Evolutionary conservation across 2,888 invertebrate species (phyloP).

Genomic region (Dinocampus coccinellae): DNA sequence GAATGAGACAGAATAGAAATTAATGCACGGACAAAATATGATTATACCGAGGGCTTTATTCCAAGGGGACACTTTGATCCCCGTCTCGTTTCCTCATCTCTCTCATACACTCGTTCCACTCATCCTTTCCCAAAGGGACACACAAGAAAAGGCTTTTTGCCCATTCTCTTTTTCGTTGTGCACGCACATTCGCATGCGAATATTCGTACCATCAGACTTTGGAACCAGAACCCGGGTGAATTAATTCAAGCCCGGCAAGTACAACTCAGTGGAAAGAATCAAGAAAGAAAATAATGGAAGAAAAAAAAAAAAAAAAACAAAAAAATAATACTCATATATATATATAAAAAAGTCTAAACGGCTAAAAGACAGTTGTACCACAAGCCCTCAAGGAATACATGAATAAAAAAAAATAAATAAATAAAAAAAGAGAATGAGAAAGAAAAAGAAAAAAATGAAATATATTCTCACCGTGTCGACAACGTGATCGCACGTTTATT

Average conservation of each 20-base stretch:
- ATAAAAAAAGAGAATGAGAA: not conserved
- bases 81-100: conserved; percentile 7
- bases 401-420: not conserved
- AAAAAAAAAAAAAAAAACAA: conserved; percentile 14
- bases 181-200: conserved; percentile 35
- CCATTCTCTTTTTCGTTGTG: conserved; percentile 17
- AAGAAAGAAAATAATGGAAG: not conserved
- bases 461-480: conserved; percentile 39
- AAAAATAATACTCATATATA: not conserved
- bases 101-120: conserved; percentile 24
- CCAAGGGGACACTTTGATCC: conserved; percentile 39
- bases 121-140: not conserved
- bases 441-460: not conserved
- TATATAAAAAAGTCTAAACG: not conserved
- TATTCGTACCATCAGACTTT: conserved; percentile 32
- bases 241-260: conserved; percentile 34
- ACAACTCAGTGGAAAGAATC: conserved; percentile 27
- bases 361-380: conserved; percentile 22
- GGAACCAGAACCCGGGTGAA: conserved; percentile 32
- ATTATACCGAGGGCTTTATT: conserved; percentile 37
- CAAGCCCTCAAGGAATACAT: conserved; percentile 26
- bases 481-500: conserved; percentile 33
- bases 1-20: conserved; percentile 41
- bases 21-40: conserved; percentile 49
- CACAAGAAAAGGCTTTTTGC: not conserved